Evolutionary conservation across 2,113 vertebrate genomes (phyloP), one percentile per base, ranked within the genome.

Genomic region (Phrynocephalus versicolor): DNA sequence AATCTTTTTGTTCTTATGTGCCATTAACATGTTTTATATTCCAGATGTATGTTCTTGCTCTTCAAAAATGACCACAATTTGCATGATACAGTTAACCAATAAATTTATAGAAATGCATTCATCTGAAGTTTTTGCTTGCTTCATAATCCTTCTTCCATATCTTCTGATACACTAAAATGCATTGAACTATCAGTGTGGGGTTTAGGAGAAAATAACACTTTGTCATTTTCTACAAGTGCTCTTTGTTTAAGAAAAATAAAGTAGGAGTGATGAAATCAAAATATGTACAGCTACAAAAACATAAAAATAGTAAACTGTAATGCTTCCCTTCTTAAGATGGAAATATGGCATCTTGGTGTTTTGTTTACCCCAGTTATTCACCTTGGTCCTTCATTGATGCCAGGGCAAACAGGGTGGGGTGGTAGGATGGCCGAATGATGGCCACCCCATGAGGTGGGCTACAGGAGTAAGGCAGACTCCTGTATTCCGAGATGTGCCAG

Each of bases 231-330:
- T 91, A 55, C 84, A 85, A 89, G 15, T 89, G 79, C 82, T 58
- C 91, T 95, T 96, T 95, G 92, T 94, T 96, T 94, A 93, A 95
- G 93, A 95, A 95, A 45, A 94, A 93, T 94, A 95, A 95, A 86
- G 83, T 87, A 30, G 85, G 90, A 90, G 85, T 91, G 90, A 93
- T 96, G 92, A 95, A 94, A 91, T 94, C 84, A 93, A 89, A 39
- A 91, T 85, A 90, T 35, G 72, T 21, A 84, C 86, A 88, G 67
- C 85, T 85, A 92, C 87, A 91, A 82, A 92, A 75, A 57, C 87
- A 92, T 87, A 91, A 93, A 93, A 94, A 89, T 82, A 41, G 90
- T 93, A 94, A 95, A 88, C 10, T 69, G 76, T 88, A 81, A 23
- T 74, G 30, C 76, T 91, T 79, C 60, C 27, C 25, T 18, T 82